phyloP scores from a whole-genome alignment of 2,888 invertebrate species.

The Venustoraphidia nigricollis region DNA sequence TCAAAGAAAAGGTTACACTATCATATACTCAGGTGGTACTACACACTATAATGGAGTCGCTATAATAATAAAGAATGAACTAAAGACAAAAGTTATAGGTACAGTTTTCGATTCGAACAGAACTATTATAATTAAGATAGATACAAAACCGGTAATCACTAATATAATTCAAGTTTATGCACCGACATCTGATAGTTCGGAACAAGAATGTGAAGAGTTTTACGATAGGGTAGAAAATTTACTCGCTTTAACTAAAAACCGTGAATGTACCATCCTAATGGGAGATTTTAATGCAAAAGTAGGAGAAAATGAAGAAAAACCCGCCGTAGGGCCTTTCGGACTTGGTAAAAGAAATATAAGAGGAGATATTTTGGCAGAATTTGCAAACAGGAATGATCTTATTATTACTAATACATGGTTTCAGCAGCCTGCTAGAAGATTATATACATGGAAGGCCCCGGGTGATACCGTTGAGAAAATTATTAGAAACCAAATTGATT shows the following conservation, averaged over 20 bases:
- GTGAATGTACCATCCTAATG: not conserved
- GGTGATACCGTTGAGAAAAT: not conserved
- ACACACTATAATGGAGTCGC: not conserved
- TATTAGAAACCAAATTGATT: not conserved
- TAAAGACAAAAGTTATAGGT: not conserved
- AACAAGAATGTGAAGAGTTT: not conserved
- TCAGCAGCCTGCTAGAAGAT: not conserved
- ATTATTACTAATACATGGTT: constrained; percentile 3
- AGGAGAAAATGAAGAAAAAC: too few species aligned
- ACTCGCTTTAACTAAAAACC: not conserved
- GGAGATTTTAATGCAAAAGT: too few species aligned
- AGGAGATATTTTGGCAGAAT: not conserved
- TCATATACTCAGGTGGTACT: not conserved
- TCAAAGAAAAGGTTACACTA: not conserved
- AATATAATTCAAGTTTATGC: constrained; percentile 2
- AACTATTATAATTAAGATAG: not conserved
- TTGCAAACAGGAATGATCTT: too few species aligned
- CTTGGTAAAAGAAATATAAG: not conserved
- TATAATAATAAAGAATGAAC: not conserved
- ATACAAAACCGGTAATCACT: not conserved
- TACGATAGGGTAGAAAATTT: not conserved
- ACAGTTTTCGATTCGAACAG: not conserved
- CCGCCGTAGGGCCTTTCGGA: too few species aligned
- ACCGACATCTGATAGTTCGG: not conserved
- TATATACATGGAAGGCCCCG: not conserved